phyloP scores from a whole-genome alignment of 2,888 invertebrate genomes.

The Chymomyza amoena region DNA sequence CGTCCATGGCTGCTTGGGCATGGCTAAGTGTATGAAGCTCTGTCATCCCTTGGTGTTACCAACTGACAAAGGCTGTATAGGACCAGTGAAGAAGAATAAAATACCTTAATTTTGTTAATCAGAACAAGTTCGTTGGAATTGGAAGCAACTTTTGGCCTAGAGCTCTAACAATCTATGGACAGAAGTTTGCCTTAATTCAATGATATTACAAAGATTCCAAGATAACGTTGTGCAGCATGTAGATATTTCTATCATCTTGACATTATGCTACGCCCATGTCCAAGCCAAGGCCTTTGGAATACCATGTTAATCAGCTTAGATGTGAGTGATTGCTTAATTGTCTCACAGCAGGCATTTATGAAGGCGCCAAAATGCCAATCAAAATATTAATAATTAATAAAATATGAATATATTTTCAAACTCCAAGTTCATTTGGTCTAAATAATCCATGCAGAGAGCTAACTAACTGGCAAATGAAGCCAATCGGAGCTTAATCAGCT shows the following conservation, averaged over 20 bases:
- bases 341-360: neutral
- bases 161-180: no score
- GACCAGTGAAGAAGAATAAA: no score
- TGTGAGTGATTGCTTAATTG: neutral
- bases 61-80: no score
- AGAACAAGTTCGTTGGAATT: no score
- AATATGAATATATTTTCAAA: neutral
- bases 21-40: no score
- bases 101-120: no score
- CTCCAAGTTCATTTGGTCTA: neutral
- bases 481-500: conserved; percentile 12
- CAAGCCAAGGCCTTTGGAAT: neutral
- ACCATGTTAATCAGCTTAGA: neutral
- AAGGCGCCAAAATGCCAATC: conserved; percentile 53
- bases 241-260: no score
- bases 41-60: no score
- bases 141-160: no score
- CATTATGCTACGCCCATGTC: conserved; percentile 2
- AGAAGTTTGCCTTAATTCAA: no score
- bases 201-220: neutral
- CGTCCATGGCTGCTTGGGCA: no score
- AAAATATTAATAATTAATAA: neutral
- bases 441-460: conserved; percentile 7
- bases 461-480: conserved; percentile 27
- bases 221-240: no score